These are phyloP conservation scores for Taurulus bubalis DNA, from an alignment of 2,113 vertebrate species.

Conservation along the genomic window DNA sequence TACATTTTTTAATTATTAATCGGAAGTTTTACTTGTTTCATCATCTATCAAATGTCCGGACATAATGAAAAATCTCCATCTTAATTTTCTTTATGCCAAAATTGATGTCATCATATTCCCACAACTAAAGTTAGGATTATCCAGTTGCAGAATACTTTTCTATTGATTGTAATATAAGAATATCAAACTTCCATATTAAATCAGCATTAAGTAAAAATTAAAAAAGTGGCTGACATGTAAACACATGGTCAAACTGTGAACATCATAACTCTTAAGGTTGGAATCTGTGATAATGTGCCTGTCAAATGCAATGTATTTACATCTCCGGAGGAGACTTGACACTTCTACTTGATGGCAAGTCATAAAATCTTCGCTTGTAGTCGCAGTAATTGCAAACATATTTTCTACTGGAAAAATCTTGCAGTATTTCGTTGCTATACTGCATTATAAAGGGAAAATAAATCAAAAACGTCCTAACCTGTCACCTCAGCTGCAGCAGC, in stretches of 20 bases:
- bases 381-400: conserved; percentile 3
- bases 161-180: too few relatives aligned
- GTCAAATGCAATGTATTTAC: conserved; percentile 17
- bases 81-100: neutral
- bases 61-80: neutral
- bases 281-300: conserved; percentile 8
- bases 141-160: neutral
- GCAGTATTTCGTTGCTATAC: conserved; percentile 1
- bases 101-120: neutral
- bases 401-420: conserved; percentile 2
- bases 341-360: neutral
- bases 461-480: conserved; percentile 38
- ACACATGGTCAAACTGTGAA: neutral
- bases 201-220: neutral
- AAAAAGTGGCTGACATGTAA: neutral
- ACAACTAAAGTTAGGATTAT: neutral
- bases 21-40: neutral
- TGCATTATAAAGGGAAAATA: conserved; percentile 33
- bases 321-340: conserved; percentile 1
- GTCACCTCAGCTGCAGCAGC: conserved; percentile 38
- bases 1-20: too few relatives aligned
- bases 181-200: neutral
- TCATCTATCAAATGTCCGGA: neutral
- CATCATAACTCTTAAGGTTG: neutral
- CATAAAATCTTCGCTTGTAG: conserved; percentile 13